Evolutionary conservation across 2,113 vertebrate species (phyloP).

Genomic region (Podocnemis expansa): DNA sequence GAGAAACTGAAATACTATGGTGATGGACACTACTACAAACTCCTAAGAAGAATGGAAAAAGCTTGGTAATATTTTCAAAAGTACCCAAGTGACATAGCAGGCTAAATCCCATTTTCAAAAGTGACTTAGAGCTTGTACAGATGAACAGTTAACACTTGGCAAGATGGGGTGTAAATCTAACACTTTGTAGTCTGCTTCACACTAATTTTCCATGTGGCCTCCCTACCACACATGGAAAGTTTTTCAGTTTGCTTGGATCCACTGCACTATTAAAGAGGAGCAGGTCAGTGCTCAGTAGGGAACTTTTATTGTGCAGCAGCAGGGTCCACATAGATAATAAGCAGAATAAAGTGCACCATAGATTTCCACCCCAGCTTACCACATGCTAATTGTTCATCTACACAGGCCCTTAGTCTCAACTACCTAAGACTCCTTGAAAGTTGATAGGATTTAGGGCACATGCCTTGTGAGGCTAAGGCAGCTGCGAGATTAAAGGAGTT

Average conservation of each 20-base stretch:
- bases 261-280: background rate
- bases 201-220: background rate
- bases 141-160: background rate
- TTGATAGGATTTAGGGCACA: background rate
- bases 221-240: background rate
- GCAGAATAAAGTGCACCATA: background rate
- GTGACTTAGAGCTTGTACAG: background rate
- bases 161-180: background rate
- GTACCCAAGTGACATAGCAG: conserved; percentile 19
- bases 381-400: background rate
- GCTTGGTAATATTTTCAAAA: background rate
- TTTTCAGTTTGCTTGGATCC: no score
- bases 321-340: background rate
- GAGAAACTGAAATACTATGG: background rate
- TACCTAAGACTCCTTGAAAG: background rate
- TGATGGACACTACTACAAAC: background rate
- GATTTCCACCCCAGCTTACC: background rate
- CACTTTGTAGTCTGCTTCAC: background rate
- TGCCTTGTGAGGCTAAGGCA: background rate
- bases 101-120: background rate
- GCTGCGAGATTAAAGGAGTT: background rate
- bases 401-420: background rate
- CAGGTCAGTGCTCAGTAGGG: background rate
- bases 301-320: background rate
- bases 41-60: background rate